phyloP scores from a whole-genome alignment of 2,113 vertebrate species.

The Stigmatopora argus region DNA sequence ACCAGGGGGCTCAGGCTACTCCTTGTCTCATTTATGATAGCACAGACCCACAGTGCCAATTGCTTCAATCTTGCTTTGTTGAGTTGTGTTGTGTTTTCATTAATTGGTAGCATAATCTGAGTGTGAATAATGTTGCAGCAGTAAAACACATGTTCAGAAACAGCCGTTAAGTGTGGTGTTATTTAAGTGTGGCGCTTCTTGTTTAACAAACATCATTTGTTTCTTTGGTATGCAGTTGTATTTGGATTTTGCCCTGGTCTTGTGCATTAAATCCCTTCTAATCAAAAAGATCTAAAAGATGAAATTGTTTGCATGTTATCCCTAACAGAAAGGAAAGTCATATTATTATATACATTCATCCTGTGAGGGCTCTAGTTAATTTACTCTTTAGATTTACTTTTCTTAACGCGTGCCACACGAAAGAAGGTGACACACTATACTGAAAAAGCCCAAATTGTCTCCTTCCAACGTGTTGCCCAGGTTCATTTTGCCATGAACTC shows the following conservation, averaged over 20 bases:
- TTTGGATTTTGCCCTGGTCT: neutral
- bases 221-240: neutral
- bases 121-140: constrained; percentile 11
- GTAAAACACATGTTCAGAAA: constrained; percentile 28
- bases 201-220: neutral
- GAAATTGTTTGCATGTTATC: neutral
- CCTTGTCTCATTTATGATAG: neutral
- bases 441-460: neutral
- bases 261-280: neutral
- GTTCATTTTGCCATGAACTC: neutral
- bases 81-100: neutral
- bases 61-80: constrained; percentile 1
- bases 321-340: neutral
- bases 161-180: neutral
- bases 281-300: neutral
- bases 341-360: neutral
- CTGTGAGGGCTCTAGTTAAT: too few relatives aligned
- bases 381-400: neutral
- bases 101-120: neutral
- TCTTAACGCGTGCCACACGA: too few relatives aligned
- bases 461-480: neutral
- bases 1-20: constrained; percentile 46
- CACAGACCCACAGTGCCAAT: neutral
- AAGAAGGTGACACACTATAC: neutral
- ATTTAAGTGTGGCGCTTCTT: neutral